A percentile compares a stretch with the other conserved stretches of the same genome.
Conservation (phyloP, 2,888 invertebrate genomes). For the Andrena minutula region DNA sequence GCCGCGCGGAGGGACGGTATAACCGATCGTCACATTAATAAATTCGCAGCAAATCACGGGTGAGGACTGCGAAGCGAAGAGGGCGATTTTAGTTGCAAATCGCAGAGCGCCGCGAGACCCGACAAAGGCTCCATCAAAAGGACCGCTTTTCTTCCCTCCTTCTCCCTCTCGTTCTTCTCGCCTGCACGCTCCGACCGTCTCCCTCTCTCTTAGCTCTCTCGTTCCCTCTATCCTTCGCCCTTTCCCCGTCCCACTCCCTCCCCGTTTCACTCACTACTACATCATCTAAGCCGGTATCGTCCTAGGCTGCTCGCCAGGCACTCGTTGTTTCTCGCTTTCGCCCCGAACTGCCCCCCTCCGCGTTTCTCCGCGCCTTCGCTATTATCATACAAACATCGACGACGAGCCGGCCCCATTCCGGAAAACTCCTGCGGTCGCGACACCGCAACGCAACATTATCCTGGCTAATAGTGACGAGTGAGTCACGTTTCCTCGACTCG, state of each 20-base stretch:
- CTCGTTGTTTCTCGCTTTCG: slow-evolving; percentile 54
- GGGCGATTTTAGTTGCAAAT: slow-evolving; percentile 85
- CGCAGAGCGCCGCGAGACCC: slow-evolving; percentile 84
- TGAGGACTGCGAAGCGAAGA: slow-evolving; percentile 67
- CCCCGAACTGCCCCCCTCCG: slow-evolving; percentile 63
- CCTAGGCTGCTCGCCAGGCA: slow-evolving; percentile 48
- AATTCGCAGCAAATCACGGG: slow-evolving; percentile 83
- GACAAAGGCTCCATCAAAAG: slow-evolving; percentile 83
- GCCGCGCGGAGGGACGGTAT: slow-evolving; percentile 32
- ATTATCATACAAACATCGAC: slow-evolving; percentile 85
- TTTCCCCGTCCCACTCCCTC: slow-evolving; percentile 47
- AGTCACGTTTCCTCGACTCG: slow-evolving; percentile 43
- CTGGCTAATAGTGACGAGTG: slow-evolving; percentile 75
- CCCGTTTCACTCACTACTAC: slow-evolving; percentile 52
- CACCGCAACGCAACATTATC: slow-evolving; percentile 78
- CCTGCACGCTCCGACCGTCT: slow-evolving; percentile 22
- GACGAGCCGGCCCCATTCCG: slow-evolving; percentile 78
- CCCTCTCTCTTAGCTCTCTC: background rate
- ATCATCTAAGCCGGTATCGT: slow-evolving; percentile 30
- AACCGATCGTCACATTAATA: slow-evolving; percentile 81
- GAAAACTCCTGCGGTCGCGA: slow-evolving; percentile 79
- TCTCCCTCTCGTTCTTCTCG: slow-evolving; percentile 38
- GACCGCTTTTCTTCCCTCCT: slow-evolving; percentile 75
- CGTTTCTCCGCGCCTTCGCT: slow-evolving; percentile 82
- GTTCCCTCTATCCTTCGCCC: slow-evolving; percentile 38